phyloP scores from a whole-genome alignment of 2,888 invertebrate genomes.

The Erynnis tages region DNA sequence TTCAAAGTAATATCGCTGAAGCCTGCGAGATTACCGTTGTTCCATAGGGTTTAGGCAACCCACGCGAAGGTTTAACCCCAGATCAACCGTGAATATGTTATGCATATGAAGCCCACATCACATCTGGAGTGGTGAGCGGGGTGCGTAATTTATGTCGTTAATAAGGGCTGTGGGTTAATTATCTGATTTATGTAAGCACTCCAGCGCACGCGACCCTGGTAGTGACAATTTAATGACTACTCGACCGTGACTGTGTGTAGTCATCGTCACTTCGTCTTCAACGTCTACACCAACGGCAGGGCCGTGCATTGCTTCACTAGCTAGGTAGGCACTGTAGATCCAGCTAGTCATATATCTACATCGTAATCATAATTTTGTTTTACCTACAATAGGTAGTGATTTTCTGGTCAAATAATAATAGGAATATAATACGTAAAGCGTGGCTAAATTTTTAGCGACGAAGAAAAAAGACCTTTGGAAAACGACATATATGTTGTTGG shows the following conservation, averaged over 20 bases:
- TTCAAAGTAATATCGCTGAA: conserved; percentile 15
- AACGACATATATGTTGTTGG: no score
- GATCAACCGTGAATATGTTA: conserved; percentile 45
- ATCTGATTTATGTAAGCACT: conserved; percentile 69
- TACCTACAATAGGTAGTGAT: no score
- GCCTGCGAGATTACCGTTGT: conserved; percentile 12
- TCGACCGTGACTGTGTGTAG: neutral
- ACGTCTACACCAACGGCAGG: no score
- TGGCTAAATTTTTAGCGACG: no score
- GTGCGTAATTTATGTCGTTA: conserved; percentile 77
- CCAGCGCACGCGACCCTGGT: conserved; percentile 60
- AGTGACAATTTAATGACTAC: conserved; percentile 68
- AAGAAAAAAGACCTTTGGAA: no score
- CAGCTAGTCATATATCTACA: no score
- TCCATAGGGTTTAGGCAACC: conserved; percentile 13
- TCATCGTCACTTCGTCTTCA: neutral
- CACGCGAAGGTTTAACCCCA: conserved; percentile 29
- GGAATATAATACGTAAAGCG: no score
- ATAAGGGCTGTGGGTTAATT: conserved; percentile 78
- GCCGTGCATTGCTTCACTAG: no score
- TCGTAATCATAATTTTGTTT: no score
- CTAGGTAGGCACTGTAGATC: no score
- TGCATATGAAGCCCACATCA: conserved; percentile 67
- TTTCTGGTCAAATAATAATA: no score
- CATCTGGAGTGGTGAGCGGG: conserved; percentile 62